Evolutionary conservation across 2,797 vertebrate genomes (phyloP), one percentile per base, ranked within the genome.

Genomic region (Pteronotus mesoamericanus): DNA sequence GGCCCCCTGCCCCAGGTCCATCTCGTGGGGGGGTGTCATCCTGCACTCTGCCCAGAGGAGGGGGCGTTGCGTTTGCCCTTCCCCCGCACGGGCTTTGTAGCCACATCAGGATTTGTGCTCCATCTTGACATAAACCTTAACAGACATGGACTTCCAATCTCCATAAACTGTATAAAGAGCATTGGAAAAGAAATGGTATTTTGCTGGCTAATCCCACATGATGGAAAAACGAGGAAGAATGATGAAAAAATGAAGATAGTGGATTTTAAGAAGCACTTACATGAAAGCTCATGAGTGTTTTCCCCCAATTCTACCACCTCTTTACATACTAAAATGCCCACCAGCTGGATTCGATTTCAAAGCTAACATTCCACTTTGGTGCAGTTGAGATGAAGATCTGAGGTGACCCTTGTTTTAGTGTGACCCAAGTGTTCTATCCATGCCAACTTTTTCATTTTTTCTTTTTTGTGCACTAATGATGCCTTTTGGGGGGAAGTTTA

Each of bases 401-500:
- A 86, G 74, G 61, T 86, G 59, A 95, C 48, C 80, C 69, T 93
- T 92, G 89, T 89, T 88, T 96, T 71, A 88, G 51, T 59, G 86
- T 84, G 94, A 94, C 90, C 83, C 51, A 94, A 77, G 66, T 85
- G 68, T 84, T 34, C 26, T 42, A 7, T 46, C n/a, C 26, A 86
- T 88, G 95, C 93, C 96, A 94, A 88, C 42, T 74, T 89, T 86
- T 74, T 68, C 74, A 51, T 53, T 68, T 94, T 68, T 79, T 9
- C 21, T 78, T n/a, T 91, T 92, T 72, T 74, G 44, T 90, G 37
- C 53, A 84, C 80, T 95, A 79, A 94, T 11, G 59, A 74, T 74
- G 86, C 21, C 82, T 94, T 89, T 59, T 94, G 88, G 78, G 88
- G 78, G 93, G 78, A 94, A 92, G 75, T 92, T 92, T 75, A 93